Evolutionary conservation across 2,113 vertebrate species (phyloP).

Genomic region (Phyllopteryx taeniolatus): DNA sequence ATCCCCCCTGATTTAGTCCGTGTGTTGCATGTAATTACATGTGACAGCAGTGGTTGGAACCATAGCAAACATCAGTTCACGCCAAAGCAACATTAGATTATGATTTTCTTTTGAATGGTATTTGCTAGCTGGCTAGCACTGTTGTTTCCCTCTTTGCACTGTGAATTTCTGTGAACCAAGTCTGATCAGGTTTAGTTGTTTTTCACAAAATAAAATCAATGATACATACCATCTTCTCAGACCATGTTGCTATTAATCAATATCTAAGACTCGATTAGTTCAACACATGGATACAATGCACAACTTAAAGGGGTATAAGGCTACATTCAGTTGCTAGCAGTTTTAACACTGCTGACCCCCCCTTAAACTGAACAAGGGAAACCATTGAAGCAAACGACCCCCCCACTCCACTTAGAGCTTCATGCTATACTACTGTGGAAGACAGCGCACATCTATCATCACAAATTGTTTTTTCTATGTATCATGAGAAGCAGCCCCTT

Average conservation of each 20-base stretch:
- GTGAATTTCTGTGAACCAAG: background rate
- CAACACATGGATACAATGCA: no score
- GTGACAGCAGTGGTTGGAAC: background rate
- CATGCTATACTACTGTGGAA: no score
- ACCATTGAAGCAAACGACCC: no score
- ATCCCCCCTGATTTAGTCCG: background rate
- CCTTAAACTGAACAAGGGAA: no score
- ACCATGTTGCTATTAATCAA: background rate
- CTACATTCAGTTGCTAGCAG: no score
- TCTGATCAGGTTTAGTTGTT: background rate
- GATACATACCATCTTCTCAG: background rate
- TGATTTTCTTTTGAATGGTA: background rate
- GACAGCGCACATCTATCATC: no score
- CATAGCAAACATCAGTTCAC: background rate
- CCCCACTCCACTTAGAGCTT: no score
- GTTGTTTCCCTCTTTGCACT: slow-evolving; percentile 1
- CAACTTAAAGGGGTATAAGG: no score
- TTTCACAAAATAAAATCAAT: background rate
- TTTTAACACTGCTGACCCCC: no score
- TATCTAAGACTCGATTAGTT: no score
- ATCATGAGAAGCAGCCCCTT: background rate
- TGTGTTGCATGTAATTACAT: slow-evolving; percentile 1
- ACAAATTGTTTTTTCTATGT: no score
- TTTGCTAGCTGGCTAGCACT: slow-evolving; percentile 50
- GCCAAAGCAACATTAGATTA: background rate